Conservation (phyloP, 2,797 vertebrate genomes). For the Myiotriccus ornatus region DNA sequence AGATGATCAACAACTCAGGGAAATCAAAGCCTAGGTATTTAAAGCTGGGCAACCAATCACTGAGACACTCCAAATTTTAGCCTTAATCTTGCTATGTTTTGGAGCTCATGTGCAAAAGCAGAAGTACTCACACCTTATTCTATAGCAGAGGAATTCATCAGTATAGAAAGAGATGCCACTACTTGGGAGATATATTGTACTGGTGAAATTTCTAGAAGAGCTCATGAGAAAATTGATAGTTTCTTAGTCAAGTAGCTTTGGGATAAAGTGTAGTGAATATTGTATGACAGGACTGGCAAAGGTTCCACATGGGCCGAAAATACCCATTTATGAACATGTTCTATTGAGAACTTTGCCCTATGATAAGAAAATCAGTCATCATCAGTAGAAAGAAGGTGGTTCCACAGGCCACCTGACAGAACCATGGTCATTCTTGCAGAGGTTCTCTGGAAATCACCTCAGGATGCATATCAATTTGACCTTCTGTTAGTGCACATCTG, state of each 20-base stretch:
- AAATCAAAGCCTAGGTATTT: background rate
- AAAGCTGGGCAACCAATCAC: background rate
- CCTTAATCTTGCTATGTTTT: background rate
- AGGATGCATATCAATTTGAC: background rate
- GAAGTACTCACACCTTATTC: background rate
- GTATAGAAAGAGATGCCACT: background rate
- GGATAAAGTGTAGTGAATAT: background rate
- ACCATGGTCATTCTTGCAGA: background rate
- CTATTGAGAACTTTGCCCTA: background rate
- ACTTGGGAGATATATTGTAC: background rate
- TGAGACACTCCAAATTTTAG: background rate
- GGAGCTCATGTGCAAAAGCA: background rate
- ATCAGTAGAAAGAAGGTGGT: background rate
- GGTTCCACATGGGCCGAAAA: background rate
- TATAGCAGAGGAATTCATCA: background rate
- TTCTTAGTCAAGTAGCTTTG: background rate
- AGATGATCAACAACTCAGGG: background rate
- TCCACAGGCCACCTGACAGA: accelerated
- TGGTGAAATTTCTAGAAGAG: background rate
- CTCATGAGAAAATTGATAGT: background rate
- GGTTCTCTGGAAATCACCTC: background rate
- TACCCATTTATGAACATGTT: background rate
- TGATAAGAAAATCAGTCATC: background rate
- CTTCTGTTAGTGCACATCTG: background rate
- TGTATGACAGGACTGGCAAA: background rate